Percentiles rank a stretch among this genome's conserved stretches.
phyloP scores from a whole-genome alignment of 2,113 vertebrate genomes.

The Nettapus auritus region DNA sequence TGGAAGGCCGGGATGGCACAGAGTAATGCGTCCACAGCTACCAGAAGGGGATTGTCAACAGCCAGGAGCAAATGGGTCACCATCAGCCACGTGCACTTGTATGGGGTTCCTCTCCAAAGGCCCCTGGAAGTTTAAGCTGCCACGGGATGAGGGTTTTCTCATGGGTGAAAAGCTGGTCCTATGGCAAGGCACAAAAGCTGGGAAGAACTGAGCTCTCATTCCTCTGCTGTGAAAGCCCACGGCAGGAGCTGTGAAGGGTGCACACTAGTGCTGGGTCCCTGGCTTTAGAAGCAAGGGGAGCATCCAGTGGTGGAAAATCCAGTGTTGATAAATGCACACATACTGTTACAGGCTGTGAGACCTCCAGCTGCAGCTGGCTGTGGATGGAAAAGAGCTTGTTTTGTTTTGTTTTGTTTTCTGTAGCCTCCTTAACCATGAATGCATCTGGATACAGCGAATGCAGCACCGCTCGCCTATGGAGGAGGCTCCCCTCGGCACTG shows the following conservation, averaged over 20 bases:
- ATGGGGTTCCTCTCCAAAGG: not conserved
- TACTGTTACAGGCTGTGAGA: not conserved
- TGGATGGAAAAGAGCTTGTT: not conserved
- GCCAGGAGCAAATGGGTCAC: rapidly evolving
- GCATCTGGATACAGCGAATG: no score
- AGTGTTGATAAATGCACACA: not conserved
- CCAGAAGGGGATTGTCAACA: not conserved
- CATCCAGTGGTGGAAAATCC: not conserved
- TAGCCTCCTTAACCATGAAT: not conserved
- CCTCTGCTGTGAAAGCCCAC: not conserved
- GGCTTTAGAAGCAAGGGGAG: not conserved
- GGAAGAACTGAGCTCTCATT: not conserved
- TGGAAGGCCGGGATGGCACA: not conserved
- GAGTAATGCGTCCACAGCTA: not conserved
- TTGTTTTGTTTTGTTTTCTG: not conserved
- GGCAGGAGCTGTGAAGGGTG: not conserved
- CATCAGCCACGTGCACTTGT: not conserved
- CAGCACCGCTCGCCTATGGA: no score
- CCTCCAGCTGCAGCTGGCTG: not conserved
- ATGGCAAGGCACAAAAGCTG: not conserved
- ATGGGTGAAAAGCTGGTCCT: not conserved
- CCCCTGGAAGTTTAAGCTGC: not conserved
- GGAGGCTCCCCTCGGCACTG: no score
- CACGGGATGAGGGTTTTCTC: not conserved
- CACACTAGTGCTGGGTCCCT: not conserved